These are phyloP conservation scores for Chelonoidis abingdonii DNA, from an alignment of 2,113 vertebrate species.

Conservation along the genomic window DNA sequence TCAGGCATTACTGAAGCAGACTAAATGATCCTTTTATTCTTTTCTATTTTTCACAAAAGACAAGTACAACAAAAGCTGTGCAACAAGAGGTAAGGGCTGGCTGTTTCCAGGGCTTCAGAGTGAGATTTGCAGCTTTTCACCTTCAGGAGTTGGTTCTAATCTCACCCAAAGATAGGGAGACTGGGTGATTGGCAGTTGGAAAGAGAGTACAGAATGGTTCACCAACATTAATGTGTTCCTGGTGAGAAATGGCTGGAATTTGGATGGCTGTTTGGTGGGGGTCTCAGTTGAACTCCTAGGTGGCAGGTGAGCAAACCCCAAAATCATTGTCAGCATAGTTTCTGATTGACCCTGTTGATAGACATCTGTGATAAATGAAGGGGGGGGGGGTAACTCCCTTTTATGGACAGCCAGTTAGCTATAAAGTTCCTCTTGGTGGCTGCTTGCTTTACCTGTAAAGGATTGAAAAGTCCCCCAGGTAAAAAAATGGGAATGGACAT, in stretches of 20 bases:
- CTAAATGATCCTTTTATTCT: background rate
- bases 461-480: too few species aligned
- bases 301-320: background rate
- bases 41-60: background rate
- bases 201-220: background rate
- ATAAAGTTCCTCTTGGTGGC: too few species aligned
- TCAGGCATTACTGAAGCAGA: background rate
- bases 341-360: background rate
- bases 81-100: background rate
- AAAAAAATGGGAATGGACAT: too few species aligned
- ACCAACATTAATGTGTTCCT: background rate
- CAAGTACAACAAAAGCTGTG: background rate
- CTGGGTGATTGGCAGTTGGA: background rate
- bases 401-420: too few species aligned
- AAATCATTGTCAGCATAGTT: background rate
- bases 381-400: too few species aligned
- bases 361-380: background rate
- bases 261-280: background rate
- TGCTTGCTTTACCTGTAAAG: too few species aligned
- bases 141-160: background rate
- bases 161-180: background rate
- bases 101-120: background rate
- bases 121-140: too few species aligned
- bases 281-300: background rate
- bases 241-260: background rate